phyloP scores from a whole-genome alignment of 2,888 invertebrate species.

The Tiliacea citrago region DNA sequence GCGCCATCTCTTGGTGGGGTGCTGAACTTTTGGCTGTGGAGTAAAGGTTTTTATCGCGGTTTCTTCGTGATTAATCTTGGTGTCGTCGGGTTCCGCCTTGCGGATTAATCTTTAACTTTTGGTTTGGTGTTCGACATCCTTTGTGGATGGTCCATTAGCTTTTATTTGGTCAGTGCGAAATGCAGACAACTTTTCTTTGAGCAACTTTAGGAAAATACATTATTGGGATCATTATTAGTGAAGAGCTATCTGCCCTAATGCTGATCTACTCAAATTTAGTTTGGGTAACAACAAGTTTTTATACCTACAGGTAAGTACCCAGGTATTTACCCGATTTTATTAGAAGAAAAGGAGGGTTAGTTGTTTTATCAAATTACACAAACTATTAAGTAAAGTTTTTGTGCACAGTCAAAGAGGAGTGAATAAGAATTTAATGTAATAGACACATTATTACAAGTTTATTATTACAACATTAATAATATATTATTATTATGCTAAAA shows the following conservation, averaged over 20 bases:
- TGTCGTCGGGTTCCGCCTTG: conserved; percentile 17
- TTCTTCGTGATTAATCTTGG: conserved; percentile 21
- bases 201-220: neutral
- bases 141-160: neutral
- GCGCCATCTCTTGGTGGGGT: conserved; percentile 78
- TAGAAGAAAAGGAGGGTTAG: neutral
- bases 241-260: neutral
- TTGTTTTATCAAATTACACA: neutral
- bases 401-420: neutral
- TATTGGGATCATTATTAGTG: neutral
- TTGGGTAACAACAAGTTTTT: no score
- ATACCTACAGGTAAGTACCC: no score
- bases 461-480: conserved; percentile 36
- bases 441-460: no score
- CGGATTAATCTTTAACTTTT: conserved; percentile 30
- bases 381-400: neutral
- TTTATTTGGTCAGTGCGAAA: neutral
- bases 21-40: conserved; percentile 64
- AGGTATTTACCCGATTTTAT: neutral
- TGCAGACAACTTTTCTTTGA: neutral
- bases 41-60: conserved; percentile 25
- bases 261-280: neutral
- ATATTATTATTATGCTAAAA: conserved; percentile 40
- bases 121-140: conserved; percentile 4
- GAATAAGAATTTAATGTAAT: conserved; percentile 33